Conservation (phyloP, 2,888 invertebrate species). For the Ectobius pallidus region DNA sequence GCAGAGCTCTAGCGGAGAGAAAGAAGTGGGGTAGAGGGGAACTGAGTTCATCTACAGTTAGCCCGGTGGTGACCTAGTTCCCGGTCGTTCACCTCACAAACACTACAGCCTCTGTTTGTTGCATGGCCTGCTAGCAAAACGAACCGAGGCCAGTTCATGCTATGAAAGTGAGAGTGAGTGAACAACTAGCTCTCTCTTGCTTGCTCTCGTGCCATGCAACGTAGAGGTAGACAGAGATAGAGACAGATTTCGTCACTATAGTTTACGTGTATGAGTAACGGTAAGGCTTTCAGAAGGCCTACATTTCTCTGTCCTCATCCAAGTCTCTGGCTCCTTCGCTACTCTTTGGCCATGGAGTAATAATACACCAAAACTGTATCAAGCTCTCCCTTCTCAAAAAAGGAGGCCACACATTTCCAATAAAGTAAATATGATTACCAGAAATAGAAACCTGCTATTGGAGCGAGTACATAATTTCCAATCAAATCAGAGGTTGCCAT, state of each 20-base stretch:
- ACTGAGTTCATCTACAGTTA: constrained; percentile 49
- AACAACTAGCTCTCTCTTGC: not conserved
- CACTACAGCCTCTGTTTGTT: not conserved
- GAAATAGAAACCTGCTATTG: no score
- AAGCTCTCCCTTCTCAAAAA: not conserved
- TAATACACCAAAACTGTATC: not conserved
- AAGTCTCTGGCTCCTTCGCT: not conserved
- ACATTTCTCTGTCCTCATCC: constrained; percentile 18
- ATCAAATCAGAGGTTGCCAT: no score
- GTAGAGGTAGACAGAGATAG: not conserved
- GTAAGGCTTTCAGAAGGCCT: not conserved
- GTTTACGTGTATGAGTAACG: constrained; percentile 5
- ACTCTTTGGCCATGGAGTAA: not conserved
- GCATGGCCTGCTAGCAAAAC: constrained; percentile 27
- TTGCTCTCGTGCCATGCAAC: not conserved
- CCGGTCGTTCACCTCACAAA: constrained; percentile 70
- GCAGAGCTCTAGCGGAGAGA: not conserved
- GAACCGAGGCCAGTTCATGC: constrained; percentile 56
- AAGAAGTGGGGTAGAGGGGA: constrained; percentile 59
- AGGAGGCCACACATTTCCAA: not conserved
- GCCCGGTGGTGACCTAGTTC: constrained; percentile 76
- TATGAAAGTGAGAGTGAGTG: constrained; percentile 63
- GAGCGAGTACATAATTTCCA: no score
- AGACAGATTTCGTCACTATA: not conserved
- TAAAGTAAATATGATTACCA: no score